These are phyloP conservation scores for Atrichornis clamosus DNA, from an alignment of 2,113 vertebrate genomes.

Conservation along the genomic window DNA sequence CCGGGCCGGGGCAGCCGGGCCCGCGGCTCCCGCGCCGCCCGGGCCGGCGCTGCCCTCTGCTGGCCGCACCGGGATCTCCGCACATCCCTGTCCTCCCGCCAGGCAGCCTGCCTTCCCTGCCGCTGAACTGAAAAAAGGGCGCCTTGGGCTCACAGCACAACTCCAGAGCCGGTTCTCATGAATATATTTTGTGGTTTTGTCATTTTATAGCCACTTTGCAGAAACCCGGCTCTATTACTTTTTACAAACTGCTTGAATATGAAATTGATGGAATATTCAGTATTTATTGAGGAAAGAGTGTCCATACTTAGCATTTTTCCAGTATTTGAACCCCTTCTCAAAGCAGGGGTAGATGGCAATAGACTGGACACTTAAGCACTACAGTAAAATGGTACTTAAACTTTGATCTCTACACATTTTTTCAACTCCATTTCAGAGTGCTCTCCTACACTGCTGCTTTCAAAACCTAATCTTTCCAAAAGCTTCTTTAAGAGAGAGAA, in stretches of 20 bases:
- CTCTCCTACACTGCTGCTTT: neutral
- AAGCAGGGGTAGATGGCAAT: neutral
- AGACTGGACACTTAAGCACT: neutral
- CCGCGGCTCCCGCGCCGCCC: neutral
- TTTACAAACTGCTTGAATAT: neutral
- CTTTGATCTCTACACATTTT: constrained; percentile 10
- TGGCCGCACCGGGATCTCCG: neutral
- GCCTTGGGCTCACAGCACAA: neutral
- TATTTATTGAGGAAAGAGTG: neutral
- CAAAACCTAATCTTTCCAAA: constrained; percentile 14
- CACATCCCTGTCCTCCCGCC: neutral
- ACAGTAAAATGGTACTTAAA: constrained; percentile 50
- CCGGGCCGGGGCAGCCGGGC: neutral
- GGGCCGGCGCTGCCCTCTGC: neutral
- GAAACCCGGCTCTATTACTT: neutral
- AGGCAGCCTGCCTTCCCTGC: neutral
- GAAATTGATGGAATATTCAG: neutral
- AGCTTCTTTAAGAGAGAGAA: neutral
- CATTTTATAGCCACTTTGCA: neutral
- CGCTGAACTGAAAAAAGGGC: neutral
- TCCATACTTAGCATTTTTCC: neutral
- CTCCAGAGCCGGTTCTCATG: neutral
- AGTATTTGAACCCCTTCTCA: neutral
- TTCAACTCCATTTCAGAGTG: neutral
- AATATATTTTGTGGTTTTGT: neutral